Conservation (phyloP, 2,113 vertebrate genomes). For the Elephas maximus region DNA sequence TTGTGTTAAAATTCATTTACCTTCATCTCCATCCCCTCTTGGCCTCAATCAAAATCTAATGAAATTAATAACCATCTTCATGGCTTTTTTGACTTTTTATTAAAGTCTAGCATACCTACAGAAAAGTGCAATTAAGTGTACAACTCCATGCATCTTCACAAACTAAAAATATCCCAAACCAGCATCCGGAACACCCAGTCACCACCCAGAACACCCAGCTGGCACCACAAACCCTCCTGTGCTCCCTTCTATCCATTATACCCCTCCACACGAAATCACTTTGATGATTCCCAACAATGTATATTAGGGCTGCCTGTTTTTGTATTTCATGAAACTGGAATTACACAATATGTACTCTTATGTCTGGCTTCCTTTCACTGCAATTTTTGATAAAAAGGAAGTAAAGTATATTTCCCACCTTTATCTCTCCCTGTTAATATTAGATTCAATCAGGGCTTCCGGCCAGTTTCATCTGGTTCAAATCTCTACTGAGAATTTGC, state of each 20-base stretch:
- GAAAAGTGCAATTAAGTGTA: background rate
- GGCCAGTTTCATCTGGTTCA: no score
- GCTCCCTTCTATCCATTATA: background rate
- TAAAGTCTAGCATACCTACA: background rate
- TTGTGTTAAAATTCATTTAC: background rate
- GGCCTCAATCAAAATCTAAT: constrained; percentile 41
- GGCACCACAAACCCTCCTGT: background rate
- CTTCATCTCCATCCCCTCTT: background rate
- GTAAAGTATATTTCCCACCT: background rate
- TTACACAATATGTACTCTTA: background rate
- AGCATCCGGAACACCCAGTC: no score
- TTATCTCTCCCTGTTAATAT: constrained; percentile 40
- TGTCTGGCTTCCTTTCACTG: constrained; percentile 60
- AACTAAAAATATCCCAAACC: background rate
- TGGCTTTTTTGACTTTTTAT: background rate
- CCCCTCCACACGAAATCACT: background rate
- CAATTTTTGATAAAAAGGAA: constrained; percentile 51
- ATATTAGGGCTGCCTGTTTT: background rate
- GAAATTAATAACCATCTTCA: background rate
- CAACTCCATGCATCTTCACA: constrained; percentile 23
- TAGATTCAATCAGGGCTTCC: background rate
- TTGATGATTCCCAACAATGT: background rate
- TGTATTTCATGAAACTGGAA: constrained; percentile 44
- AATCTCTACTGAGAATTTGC: no score
- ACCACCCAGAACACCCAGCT: background rate